Conservation (phyloP, 2,888 invertebrate genomes). For the Eupeodes luniger region DNA sequence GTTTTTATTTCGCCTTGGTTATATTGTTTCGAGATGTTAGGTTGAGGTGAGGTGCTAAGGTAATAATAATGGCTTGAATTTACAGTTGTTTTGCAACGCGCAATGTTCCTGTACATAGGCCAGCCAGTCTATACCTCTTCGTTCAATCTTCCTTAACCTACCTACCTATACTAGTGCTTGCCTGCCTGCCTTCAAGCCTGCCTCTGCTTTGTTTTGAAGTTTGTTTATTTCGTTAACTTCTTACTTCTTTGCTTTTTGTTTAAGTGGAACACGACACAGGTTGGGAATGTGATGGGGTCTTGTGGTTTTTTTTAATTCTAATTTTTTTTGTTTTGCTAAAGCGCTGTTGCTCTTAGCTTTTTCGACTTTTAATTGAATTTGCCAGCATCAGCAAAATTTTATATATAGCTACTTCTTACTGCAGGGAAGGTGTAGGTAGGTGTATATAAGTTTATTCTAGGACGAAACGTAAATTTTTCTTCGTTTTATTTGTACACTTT, state of each 20-base stretch:
- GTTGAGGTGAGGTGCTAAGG: not conserved
- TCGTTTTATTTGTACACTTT: not conserved
- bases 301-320: constrained; percentile 45
- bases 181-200: not conserved
- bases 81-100: constrained; percentile 36
- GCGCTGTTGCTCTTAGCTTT: constrained; percentile 30
- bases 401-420: constrained; percentile 7
- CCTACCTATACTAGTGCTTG: not conserved
- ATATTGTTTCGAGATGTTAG: no score
- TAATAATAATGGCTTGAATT: constrained; percentile 24
- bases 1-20: constrained; percentile 6
- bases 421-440: not conserved
- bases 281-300: constrained; percentile 10
- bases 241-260: constrained; percentile 45
- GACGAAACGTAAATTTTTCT: constrained; percentile 5
- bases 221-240: constrained; percentile 42
- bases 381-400: constrained; percentile 47
- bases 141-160: not conserved
- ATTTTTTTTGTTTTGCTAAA: not conserved
- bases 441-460: constrained; percentile 15
- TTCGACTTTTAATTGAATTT: constrained; percentile 52
- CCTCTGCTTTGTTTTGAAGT: constrained; percentile 37
- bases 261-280: constrained; percentile 44
- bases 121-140: not conserved
- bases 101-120: not conserved